Evolutionary conservation across 1,140 invertebrate genomes (phyloP).

Genomic region (Liolophura sinensis): DNA sequence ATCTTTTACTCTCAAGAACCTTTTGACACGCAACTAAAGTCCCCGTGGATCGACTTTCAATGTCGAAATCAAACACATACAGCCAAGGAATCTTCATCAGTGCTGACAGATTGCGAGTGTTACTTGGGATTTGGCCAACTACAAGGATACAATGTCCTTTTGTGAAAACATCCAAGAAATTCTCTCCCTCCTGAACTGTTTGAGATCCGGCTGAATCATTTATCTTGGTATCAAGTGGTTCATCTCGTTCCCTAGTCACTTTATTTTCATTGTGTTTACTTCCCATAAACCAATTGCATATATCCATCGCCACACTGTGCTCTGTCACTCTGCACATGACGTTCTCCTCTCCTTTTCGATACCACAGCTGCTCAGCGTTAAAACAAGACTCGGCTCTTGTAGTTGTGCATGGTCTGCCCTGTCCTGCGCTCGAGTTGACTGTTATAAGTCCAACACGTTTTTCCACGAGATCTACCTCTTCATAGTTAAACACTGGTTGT

Average conservation of each 20-base stretch:
- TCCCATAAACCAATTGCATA: constrained; percentile 13
- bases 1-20: constrained; percentile 14
- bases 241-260: no score
- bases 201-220: no score
- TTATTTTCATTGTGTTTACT: neutral
- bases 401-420: constrained; percentile 3
- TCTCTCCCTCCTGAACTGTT: no score
- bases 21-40: constrained; percentile 22
- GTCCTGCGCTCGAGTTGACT: neutral
- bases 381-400: neutral
- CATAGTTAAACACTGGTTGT: constrained; percentile 10
- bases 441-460: constrained; percentile 12
- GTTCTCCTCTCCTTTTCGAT: constrained; percentile 1
- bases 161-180: constrained; percentile 6
- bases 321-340: neutral
- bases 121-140: constrained; percentile 1
- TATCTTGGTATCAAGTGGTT: no score
- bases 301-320: constrained; percentile 5
- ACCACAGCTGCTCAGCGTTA: constrained; percentile 10
- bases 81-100: constrained; percentile 29
- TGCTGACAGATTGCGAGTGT: constrained; percentile 12
- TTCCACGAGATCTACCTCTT: neutral
- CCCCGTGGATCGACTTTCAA: constrained; percentile 20
- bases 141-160: constrained; percentile 19
- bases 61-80: constrained; percentile 34